Evolutionary conservation across 2,888 invertebrate genomes (phyloP), one percentile per base, ranked within the genome.

Genomic region (Eupithecia pulchellata): DNA sequence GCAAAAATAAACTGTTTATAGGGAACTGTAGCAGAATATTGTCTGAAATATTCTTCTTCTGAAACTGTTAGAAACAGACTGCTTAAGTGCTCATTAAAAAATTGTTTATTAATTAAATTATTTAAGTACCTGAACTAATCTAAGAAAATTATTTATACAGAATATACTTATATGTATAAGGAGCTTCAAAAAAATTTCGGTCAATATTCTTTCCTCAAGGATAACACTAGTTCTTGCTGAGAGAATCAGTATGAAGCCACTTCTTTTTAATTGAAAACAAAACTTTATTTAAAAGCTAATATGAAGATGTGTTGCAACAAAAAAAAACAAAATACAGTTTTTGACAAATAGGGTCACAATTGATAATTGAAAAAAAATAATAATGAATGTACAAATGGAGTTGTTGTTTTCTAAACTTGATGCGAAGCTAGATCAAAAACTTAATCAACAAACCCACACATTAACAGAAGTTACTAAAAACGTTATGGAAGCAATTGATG

Each of bases 1-100:
- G 73, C 81, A 79, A 82, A 85, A 89, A 89, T 88, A 87, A 52
- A 52, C 11, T 52, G 11, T 9, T 47, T 9, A 11, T 11, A 11
- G 9, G 20, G 20, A 47, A 47, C 9, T 20, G 9, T 20, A 8
- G 20, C 47, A 20, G 13, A 52, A 52, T 25, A 52, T 52, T 11
- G 20, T 20, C 20, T n/a, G n/a, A n/a, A n/a, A n/a, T n/a, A n/a
- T 20, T 20, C 3, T 9, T 42, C 17, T 39, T 47, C 1, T 11
- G 17, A 3, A 20, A 47, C 42, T 42, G 42, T 42, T 42, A 8
- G 4, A 42, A 17, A 1, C n/a, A n/a, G n/a, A 47, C 42, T 8
- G 17, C n/a, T 42, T 17, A 20, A 42, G n/a, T 20, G n/a, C 42
- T 20, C 9, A 42, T 0, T 42, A n/a, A 42, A 42, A 42, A 42